These are phyloP conservation scores for Serilophus lunatus DNA, from an alignment of 2,113 vertebrate species.

Conservation along the genomic window DNA sequence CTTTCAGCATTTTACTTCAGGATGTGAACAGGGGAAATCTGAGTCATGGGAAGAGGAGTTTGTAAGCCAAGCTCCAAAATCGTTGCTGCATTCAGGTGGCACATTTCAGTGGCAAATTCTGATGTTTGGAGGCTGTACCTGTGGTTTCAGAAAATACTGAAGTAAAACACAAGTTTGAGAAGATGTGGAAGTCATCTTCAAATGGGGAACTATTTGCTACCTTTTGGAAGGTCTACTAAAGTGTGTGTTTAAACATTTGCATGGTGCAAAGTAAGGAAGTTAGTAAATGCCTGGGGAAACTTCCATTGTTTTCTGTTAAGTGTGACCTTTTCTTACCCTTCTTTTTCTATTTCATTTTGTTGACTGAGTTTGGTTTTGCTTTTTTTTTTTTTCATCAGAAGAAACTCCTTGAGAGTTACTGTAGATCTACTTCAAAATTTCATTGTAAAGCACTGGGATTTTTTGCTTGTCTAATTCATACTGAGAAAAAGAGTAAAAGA, in stretches of 20 bases:
- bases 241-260: not conserved
- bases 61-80: not conserved
- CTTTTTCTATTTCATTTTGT: not conserved
- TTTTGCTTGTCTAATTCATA: not conserved
- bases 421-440: not conserved
- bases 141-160: not conserved
- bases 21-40: not conserved
- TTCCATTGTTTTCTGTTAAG: not conserved
- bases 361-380: not conserved
- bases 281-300: not conserved
- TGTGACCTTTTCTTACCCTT: not conserved
- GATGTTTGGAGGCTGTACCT: not conserved
- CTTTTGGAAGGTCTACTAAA: not conserved
- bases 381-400: not conserved
- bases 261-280: not conserved
- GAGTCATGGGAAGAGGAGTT: not conserved
- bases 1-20: not conserved
- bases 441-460: not conserved
- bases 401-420: not conserved
- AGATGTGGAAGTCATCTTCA: not conserved
- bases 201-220: accelerated
- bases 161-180: not conserved
- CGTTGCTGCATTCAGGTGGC: accelerated
- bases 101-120: not conserved
- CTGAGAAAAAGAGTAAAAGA: not conserved